Percentiles rank a stretch among this genome's conserved stretches.
These are phyloP conservation scores for Linnaemya vulpina DNA, from an alignment of 2,888 invertebrate species.

Conservation along the genomic window DNA sequence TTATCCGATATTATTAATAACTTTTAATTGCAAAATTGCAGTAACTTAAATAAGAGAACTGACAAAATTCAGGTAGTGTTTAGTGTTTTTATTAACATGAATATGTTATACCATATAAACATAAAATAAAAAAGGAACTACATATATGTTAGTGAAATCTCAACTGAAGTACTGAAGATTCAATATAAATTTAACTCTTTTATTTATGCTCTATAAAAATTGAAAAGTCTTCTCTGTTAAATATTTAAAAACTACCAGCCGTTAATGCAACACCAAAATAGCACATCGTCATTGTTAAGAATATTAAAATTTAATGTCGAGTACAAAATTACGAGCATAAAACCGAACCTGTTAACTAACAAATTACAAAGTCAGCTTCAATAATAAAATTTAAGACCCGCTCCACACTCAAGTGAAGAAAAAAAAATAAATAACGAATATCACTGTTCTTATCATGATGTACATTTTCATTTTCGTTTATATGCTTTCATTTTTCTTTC, in stretches of 20 bases:
- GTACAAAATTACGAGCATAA: background rate
- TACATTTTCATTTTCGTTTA: constrained; percentile 20
- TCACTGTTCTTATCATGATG: constrained; percentile 17
- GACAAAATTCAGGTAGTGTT: background rate
- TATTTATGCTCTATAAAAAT: too few species aligned
- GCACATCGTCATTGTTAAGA: background rate
- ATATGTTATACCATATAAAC: too few species aligned
- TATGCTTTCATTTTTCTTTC: constrained; percentile 17
- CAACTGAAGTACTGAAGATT: background rate
- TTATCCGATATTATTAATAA: background rate
- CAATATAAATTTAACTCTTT: too few species aligned
- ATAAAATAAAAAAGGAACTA: too few species aligned
- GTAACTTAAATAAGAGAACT: too few species aligned
- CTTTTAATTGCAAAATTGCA: background rate
- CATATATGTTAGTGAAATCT: too few species aligned
- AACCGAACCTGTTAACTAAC: background rate
- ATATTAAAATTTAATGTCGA: background rate
- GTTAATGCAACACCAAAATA: background rate
- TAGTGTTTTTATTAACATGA: background rate
- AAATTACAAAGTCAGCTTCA: constrained; percentile 36
- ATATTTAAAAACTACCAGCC: too few species aligned
- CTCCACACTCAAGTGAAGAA: constrained; percentile 16
- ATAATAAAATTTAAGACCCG: constrained; percentile 7
- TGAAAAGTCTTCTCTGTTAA: too few species aligned
- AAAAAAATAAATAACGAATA: constrained; percentile 22